Percentiles rank a stretch among this genome's conserved stretches.
Conservation (phyloP, 2,888 invertebrate genomes). For the Trichopria drosophilae region DNA sequence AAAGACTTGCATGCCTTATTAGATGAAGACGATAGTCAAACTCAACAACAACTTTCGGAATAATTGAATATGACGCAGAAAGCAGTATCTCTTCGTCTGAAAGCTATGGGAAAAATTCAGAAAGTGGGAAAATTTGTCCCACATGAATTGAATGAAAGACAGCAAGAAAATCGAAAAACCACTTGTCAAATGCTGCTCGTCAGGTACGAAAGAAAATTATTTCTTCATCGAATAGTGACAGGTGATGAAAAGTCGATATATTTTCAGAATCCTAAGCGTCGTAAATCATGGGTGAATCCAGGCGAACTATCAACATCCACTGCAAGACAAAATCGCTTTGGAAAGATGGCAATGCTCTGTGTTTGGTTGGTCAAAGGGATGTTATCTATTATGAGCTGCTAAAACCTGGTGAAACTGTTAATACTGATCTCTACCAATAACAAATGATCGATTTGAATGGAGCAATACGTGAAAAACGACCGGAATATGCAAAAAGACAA, state of each 20-base stretch:
- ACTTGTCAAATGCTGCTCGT: slow-evolving; percentile 30
- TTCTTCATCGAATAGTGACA: slow-evolving; percentile 30
- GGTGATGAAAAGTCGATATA: slow-evolving; percentile 28
- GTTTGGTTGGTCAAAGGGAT: slow-evolving; percentile 24
- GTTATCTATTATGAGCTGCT: slow-evolving; percentile 30
- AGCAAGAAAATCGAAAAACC: slow-evolving; percentile 27
- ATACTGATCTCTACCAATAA: slow-evolving; percentile 26
- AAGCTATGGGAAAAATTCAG: slow-evolving; percentile 40
- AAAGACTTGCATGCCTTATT: no score
- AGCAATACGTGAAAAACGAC: not conserved
- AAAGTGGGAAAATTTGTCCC: slow-evolving; percentile 20
- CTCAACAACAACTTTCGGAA: slow-evolving; percentile 6
- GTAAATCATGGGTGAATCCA: slow-evolving; percentile 28
- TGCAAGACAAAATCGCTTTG: slow-evolving; percentile 29
- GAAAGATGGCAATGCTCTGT: slow-evolving; percentile 24
- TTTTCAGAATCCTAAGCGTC: slow-evolving; percentile 28
- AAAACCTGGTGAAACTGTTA: no score
- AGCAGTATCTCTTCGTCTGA: slow-evolving; percentile 36
- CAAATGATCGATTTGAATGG: slow-evolving; percentile 16
- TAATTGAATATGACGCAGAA: slow-evolving; percentile 21
- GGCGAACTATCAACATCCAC: slow-evolving; percentile 26
- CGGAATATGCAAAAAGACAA: no score
- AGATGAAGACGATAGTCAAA: slow-evolving; percentile 5
- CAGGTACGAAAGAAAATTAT: slow-evolving; percentile 31
- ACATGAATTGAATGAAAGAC: no score